Conservation (phyloP, 2,888 invertebrate genomes). For the Labia minor region DNA sequence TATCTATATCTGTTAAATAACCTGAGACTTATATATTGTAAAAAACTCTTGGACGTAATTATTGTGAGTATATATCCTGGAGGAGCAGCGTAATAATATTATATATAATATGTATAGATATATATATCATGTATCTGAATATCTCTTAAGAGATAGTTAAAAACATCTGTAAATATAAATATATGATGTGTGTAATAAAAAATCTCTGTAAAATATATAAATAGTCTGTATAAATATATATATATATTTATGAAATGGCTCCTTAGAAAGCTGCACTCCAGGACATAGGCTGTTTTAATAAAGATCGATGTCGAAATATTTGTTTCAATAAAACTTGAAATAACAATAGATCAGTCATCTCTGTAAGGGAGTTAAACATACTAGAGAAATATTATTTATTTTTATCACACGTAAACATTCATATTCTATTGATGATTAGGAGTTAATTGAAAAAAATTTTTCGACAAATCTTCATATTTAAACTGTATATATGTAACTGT, state of each 20-base stretch:
- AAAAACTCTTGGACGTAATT: slow-evolving; percentile 13
- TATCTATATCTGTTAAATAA: slow-evolving; percentile 1
- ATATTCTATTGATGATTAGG: not conserved
- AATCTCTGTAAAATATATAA: slow-evolving; percentile 8
- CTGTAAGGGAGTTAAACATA: not conserved
- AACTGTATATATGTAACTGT: not conserved
- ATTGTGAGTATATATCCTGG: not conserved
- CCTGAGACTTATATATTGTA: slow-evolving; percentile 13
- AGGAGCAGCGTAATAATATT: not conserved
- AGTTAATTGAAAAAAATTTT: not conserved
- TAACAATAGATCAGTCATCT: not conserved
- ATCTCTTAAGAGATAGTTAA: slow-evolving; percentile 3
- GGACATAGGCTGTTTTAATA: not conserved
- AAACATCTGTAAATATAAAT: slow-evolving; percentile 13
- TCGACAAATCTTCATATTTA: not conserved
- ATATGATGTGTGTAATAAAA: not conserved
- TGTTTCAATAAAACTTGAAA: too few relatives aligned
- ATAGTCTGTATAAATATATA: slow-evolving; percentile 13
- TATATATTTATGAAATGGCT: slow-evolving; percentile 13
- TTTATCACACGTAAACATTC: not conserved
- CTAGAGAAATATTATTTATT: not conserved
- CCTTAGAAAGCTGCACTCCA: not conserved
- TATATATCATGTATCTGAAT: slow-evolving; percentile 3
- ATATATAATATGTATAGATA: not conserved
- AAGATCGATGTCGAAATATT: not conserved